These are phyloP conservation scores for Mesorhabditis belari DNA, from an alignment of 2,888 invertebrate genomes.

Conservation along the genomic window DNA sequence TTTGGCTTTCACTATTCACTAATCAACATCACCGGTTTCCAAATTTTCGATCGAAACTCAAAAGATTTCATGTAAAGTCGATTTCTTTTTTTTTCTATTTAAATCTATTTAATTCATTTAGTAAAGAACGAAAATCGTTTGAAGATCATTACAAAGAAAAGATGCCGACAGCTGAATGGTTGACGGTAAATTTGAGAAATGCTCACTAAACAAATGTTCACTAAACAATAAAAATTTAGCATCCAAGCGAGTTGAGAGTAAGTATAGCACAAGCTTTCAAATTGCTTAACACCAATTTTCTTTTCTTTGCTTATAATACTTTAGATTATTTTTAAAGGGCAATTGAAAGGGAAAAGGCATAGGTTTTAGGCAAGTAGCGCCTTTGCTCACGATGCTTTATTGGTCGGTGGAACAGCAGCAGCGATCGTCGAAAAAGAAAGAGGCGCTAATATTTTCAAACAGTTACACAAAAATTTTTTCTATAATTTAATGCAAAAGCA, in stretches of 20 bases:
- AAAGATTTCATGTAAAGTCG: constrained; percentile 24
- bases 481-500: not conserved
- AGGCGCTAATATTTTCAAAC: not conserved
- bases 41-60: constrained; percentile 26
- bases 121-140: constrained; percentile 18
- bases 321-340: not conserved
- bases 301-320: not conserved
- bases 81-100: too few species aligned
- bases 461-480: not conserved
- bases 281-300: not conserved
- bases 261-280: not conserved
- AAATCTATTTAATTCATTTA: too few species aligned
- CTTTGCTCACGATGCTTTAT: constrained; percentile 36
- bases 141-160: constrained; percentile 23
- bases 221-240: not conserved
- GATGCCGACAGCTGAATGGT: constrained; percentile 7
- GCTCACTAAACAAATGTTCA: not conserved
- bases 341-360: too few species aligned
- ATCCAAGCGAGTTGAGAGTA: not conserved
- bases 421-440: constrained; percentile 7
- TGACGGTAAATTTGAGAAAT: constrained; percentile 5
- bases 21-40: constrained; percentile 36
- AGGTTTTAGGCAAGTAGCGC: constrained; percentile 26
- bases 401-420: constrained; percentile 25
- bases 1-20: constrained; percentile 28